Evolutionary conservation across 2,888 invertebrate genomes (phyloP).

Genomic region (Leucania comma): DNA sequence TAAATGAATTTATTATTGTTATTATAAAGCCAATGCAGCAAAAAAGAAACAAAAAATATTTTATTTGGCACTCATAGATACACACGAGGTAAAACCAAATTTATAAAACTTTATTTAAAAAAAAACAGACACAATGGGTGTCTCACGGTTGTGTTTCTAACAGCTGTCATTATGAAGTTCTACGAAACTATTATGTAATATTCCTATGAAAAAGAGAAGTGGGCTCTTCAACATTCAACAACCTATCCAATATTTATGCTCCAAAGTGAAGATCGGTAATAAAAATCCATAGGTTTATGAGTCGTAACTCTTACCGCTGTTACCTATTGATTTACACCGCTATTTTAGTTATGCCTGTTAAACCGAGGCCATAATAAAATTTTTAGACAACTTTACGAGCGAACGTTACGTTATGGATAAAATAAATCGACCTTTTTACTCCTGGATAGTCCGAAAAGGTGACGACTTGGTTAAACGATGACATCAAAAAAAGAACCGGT

Average conservation of each 20-base stretch:
- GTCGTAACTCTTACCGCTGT: slow-evolving; percentile 48
- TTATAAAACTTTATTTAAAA: too few relatives aligned
- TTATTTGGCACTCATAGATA: too few relatives aligned
- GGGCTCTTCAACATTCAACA: slow-evolving; percentile 18
- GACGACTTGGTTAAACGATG: slow-evolving; percentile 10
- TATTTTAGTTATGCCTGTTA: slow-evolving; percentile 41
- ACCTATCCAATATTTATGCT: slow-evolving; percentile 29
- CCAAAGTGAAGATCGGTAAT: slow-evolving; percentile 32
- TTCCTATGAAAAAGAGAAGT: slow-evolving; percentile 1
- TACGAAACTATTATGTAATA: neutral
- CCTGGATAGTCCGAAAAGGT: slow-evolving; percentile 8
- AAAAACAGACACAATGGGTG: too few relatives aligned
- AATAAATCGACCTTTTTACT: slow-evolving; percentile 36
- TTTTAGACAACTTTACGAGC: slow-evolving; percentile 45
- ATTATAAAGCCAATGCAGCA: too few relatives aligned
- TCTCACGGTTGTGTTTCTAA: too few relatives aligned
- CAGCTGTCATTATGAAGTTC: neutral
- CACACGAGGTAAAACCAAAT: too few relatives aligned
- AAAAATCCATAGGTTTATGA: slow-evolving; percentile 49
- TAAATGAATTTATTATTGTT: too few relatives aligned
- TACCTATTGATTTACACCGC: slow-evolving; percentile 57
- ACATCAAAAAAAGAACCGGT: slow-evolving; percentile 1
- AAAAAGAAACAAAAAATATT: too few relatives aligned
- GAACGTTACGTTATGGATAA: slow-evolving; percentile 23
- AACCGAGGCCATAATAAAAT: slow-evolving; percentile 20